Base-by-base conservation (phyloP, 2,888 invertebrate species). In the Arrhopalites spinosus region DNA sequence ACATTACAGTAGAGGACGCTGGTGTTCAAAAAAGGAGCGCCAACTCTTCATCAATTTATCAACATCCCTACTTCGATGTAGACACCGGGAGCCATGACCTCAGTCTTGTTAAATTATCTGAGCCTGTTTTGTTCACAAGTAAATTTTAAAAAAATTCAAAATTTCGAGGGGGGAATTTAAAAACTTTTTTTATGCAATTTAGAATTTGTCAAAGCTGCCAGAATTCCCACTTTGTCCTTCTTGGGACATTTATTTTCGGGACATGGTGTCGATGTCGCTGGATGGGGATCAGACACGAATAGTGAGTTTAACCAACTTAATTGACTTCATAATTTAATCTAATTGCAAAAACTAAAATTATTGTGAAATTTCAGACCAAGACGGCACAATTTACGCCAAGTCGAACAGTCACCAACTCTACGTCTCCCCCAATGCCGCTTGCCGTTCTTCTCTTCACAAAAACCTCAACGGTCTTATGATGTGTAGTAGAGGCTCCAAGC, bases 161-260 rank as follows among this genome's bases (percentile, higher is more conserved):
- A n/a, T n/a, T n/a, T n/a, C n/a, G n/a, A n/a, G n/a, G n/a, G n/a
- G n/a, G n/a, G n/a, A n/a, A n/a, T n/a, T n/a, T n/a, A n/a, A n/a
- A n/a, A n/a, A 50, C 50, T 11, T 11, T 50, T 50, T n/a, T 50
- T n/a, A n/a, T 50, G 3, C 20, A 5, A n/a, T 3, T 50, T n/a
- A 75, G 75, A 63, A 29, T 75, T 61, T 47, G 70, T 75, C 5
- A 43, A 69, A 70, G 50, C 75, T 25, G 75, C 70, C n/a, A 23
- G 70, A 27, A 27, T 75, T 17, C 75, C 75, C 5, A 43, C 20
- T 11, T 75, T 69, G 75, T 47, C 25, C 23, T 17, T 56, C 20
- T 30, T 70, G 25, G 61, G 43, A 20, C 43, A 15, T 17, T 11
- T 29, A n/a, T 75, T 36, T 25, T 13, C 25, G 11, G 75, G 75